These are phyloP conservation scores for Buceros bicornis DNA, from an alignment of 2,797 vertebrate genomes.

Conservation along the genomic window DNA sequence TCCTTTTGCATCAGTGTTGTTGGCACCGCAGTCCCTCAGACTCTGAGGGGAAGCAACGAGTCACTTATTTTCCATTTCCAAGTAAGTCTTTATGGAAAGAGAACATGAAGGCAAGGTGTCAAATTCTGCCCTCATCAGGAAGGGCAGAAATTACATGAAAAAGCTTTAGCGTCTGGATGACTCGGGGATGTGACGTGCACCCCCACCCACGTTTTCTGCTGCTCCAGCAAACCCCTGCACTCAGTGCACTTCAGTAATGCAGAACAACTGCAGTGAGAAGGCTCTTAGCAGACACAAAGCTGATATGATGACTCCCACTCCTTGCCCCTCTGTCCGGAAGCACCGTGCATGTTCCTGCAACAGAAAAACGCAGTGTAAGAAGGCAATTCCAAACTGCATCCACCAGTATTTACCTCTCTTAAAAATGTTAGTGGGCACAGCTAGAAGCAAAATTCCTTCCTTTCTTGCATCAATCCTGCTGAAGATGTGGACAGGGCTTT, in stretches of 20 bases:
- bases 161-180: not conserved
- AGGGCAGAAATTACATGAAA: not conserved
- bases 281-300: not conserved
- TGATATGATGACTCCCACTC: not conserved
- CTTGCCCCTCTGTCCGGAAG: not conserved
- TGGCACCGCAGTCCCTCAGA: slow-evolving; percentile 21
- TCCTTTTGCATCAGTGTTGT: slow-evolving; percentile 61
- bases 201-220: not conserved
- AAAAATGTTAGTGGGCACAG: not conserved
- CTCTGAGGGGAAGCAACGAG: not conserved
- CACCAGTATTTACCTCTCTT: not conserved
- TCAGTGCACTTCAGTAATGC: not conserved
- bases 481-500: not conserved
- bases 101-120: not conserved
- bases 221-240: not conserved
- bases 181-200: not conserved
- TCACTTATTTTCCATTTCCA: not conserved
- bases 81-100: not conserved
- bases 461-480: not conserved
- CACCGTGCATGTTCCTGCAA: not conserved
- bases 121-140: not conserved
- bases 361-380: not conserved
- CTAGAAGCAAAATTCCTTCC: not conserved
- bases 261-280: not conserved
- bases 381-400: not conserved